Conservation (phyloP, 2,113 vertebrate species). For the Motacilla tschutschensis region DNA sequence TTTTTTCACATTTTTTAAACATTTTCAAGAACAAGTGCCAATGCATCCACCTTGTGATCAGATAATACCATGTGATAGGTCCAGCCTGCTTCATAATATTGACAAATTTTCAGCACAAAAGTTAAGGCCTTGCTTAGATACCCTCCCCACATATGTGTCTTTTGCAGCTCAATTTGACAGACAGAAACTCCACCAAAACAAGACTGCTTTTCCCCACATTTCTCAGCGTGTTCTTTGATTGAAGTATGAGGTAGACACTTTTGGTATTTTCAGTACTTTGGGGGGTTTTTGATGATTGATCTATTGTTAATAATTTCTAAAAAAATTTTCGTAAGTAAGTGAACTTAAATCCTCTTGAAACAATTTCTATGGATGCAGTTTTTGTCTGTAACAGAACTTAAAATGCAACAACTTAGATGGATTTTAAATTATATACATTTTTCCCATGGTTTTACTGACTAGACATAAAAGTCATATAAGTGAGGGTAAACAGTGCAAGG, state of each 20-base stretch:
- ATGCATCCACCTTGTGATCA: neutral
- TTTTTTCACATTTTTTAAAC: neutral
- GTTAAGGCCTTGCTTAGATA: neutral
- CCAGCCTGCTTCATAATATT: neutral
- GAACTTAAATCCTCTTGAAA: neutral
- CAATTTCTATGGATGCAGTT: neutral
- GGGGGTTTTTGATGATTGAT: neutral
- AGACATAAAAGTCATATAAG: neutral
- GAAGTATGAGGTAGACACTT: neutral
- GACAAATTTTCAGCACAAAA: neutral
- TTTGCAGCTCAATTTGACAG: neutral
- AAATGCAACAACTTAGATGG: neutral
- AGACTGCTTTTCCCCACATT: neutral
- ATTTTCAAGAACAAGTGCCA: neutral
- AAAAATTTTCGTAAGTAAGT: neutral
- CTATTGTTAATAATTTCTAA: neutral
- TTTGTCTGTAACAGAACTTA: neutral
- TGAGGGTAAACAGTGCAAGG: neutral
- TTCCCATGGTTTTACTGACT: neutral
- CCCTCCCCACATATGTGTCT: neutral
- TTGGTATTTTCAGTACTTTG: neutral
- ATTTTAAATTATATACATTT: neutral
- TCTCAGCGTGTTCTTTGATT: neutral
- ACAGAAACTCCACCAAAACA: neutral
- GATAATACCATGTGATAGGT: neutral